These are phyloP conservation scores for Leptinotarsa undecemlineata DNA, from an alignment of 1,140 invertebrate species.

Conservation along the genomic window DNA sequence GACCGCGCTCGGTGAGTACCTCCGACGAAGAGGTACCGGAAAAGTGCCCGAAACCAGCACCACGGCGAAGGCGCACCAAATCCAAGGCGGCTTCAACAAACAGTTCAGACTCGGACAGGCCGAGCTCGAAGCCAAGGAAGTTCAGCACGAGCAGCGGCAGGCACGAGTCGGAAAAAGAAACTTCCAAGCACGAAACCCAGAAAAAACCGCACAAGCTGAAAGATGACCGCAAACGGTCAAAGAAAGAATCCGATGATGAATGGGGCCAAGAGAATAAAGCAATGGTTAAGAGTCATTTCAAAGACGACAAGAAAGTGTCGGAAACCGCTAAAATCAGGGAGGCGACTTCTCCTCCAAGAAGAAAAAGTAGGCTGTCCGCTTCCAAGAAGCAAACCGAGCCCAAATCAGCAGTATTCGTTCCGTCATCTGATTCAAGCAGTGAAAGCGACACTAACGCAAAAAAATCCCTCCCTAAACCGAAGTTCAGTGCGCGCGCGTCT, in stretches of 20 bases:
- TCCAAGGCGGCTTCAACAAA: conserved; percentile 40
- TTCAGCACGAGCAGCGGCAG: conserved; percentile 13
- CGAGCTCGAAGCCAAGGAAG: conserved; percentile 28
- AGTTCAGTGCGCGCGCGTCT: conserved; percentile 1
- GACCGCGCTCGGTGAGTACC: conserved; percentile 42
- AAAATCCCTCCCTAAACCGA: neutral
- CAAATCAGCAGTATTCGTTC: conserved; percentile 46
- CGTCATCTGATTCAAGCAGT: conserved; percentile 53
- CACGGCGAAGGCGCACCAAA: conserved; percentile 35
- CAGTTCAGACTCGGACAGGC: conserved; percentile 43
- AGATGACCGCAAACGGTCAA: conserved; percentile 38
- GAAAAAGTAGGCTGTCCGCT: conserved; percentile 40
- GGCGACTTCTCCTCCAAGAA: conserved; percentile 44
- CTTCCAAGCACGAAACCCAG: conserved; percentile 12
- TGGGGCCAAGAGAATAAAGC: conserved; percentile 46
- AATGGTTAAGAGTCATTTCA: conserved; percentile 41
- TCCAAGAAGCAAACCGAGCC: conserved; percentile 28
- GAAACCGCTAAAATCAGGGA: conserved; percentile 46
- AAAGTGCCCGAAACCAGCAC: conserved; percentile 40
- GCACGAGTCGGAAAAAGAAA: conserved; percentile 31
- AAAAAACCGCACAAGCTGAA: conserved; percentile 30
- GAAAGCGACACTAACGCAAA: conserved; percentile 47
- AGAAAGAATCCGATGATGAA: conserved; percentile 46
- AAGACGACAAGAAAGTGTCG: conserved; percentile 35
- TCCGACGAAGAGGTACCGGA: conserved; percentile 46